A percentile compares a stretch with the other conserved stretches of the same genome.
Evolutionary conservation across 2,888 invertebrate genomes (phyloP).

Genomic region (Anticlea derivata): DNA sequence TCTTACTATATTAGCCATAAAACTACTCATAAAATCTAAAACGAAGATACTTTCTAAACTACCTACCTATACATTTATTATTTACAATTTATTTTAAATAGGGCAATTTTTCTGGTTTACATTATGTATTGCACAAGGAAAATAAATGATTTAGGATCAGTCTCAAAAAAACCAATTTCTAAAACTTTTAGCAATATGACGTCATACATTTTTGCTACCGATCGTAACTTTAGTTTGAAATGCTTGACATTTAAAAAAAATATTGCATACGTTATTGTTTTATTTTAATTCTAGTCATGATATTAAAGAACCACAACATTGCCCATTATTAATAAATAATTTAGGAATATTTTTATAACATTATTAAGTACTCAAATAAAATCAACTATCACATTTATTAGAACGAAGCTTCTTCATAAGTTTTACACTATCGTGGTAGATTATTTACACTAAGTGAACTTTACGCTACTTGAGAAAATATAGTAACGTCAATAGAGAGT

Average conservation of each 20-base stretch:
- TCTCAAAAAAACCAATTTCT: background rate
- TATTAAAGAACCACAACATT: constrained; percentile 32
- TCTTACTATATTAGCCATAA: constrained; percentile 25
- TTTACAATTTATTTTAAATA: constrained; percentile 37
- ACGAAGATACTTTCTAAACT: constrained; percentile 26
- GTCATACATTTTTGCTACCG: constrained; percentile 3
- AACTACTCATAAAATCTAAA: constrained; percentile 32
- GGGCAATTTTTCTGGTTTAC: constrained; percentile 27
- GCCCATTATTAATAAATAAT: constrained; percentile 73
- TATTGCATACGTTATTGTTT: constrained; percentile 8
- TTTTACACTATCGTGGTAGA: constrained; percentile 58
- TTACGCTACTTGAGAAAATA: constrained; percentile 8
- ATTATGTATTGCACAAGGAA: constrained; percentile 32
- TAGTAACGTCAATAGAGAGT: constrained; percentile 11
- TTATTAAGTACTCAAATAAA: constrained; percentile 78
- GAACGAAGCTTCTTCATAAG: constrained; percentile 73
- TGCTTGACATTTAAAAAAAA: constrained; percentile 10
- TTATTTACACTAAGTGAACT: constrained; percentile 37
- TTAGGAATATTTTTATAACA: constrained; percentile 77
- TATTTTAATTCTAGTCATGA: background rate
- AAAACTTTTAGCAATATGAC: background rate
- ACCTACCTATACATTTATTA: constrained; percentile 38
- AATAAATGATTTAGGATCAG: constrained; percentile 1
- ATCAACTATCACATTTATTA: constrained; percentile 83
- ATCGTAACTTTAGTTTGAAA: constrained; percentile 7